Evolutionary conservation across 2,113 vertebrate genomes (phyloP).

Genomic region (Recurvirostra avosetta): DNA sequence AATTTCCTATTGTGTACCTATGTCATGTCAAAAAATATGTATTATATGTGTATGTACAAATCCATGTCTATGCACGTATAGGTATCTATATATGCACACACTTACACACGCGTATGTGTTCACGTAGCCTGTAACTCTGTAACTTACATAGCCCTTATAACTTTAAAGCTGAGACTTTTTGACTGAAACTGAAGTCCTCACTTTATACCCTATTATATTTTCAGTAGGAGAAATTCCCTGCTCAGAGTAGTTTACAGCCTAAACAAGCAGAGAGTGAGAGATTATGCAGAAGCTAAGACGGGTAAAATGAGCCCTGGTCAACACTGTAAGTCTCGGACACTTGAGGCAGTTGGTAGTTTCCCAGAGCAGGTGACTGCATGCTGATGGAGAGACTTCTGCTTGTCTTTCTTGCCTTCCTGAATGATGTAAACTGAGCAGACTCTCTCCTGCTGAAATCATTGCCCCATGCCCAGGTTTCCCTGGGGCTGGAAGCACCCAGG

Average conservation of each 20-base stretch:
- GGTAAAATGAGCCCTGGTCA: neutral
- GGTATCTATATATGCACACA: neutral
- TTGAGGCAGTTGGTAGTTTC: neutral
- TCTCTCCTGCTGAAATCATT: neutral
- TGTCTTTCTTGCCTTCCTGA: neutral
- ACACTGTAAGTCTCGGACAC: neutral
- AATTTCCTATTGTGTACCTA: neutral
- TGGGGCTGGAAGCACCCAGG: neutral
- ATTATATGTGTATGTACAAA: neutral
- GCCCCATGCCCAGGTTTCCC: neutral
- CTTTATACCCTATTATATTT: neutral
- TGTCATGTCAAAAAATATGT: neutral
- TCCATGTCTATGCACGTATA: neutral
- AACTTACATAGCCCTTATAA: neutral
- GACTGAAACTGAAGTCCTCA: neutral
- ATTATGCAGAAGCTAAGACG: neutral
- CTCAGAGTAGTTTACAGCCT: neutral
- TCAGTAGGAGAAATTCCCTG: neutral
- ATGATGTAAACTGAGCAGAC: neutral
- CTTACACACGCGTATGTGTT: rapidly evolving
- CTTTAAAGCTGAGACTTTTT: neutral
- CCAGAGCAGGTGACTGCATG: neutral
- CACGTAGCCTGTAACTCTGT: neutral
- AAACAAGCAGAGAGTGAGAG: neutral
- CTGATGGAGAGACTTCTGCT: neutral